phyloP scores from a whole-genome alignment of 2,888 invertebrate species.

The Caenorhabditis doughertyi region DNA sequence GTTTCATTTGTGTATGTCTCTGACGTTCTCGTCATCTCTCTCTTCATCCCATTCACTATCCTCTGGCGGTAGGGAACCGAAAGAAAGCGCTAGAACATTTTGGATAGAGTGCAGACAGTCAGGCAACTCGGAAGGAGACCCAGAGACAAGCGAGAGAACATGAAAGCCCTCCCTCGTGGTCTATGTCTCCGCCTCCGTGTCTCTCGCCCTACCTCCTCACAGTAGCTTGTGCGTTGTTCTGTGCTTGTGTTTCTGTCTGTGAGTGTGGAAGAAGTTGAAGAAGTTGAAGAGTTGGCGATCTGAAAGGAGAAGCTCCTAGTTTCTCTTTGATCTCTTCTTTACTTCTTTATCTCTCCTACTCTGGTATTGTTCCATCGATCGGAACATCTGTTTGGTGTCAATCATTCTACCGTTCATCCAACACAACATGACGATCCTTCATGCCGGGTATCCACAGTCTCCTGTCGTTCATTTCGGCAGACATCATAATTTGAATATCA shows the following conservation, averaged over 20 bases:
- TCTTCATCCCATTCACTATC: constrained; percentile 29
- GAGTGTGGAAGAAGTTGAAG: constrained; percentile 46
- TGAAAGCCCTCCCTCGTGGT: constrained; percentile 41
- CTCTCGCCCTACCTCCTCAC: constrained; percentile 57
- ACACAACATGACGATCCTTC: constrained; percentile 58
- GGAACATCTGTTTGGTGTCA: constrained; percentile 37
- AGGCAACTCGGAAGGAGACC: constrained; percentile 4
- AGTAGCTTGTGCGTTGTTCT: constrained; percentile 66
- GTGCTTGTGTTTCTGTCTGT: constrained; percentile 55
- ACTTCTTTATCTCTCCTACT: constrained; percentile 23
- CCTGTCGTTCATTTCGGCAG: constrained; percentile 46
- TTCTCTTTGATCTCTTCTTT: constrained; percentile 28
- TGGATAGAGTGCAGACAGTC: constrained; percentile 46
- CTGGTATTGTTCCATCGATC: constrained; percentile 33
- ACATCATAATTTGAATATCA: constrained; percentile 33
- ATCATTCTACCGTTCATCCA: constrained; percentile 63
- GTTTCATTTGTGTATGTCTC: constrained; percentile 21
- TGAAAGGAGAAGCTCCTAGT: constrained; percentile 29
- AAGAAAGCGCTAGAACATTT: constrained; percentile 60
- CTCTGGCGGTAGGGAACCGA: constrained; percentile 27
- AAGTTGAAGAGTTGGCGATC: constrained; percentile 57
- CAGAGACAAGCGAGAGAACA: constrained; percentile 25
- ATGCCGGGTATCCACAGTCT: constrained; percentile 61
- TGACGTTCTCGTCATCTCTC: constrained; percentile 5
- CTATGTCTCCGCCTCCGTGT: constrained; percentile 49